Evolutionary conservation across 2,113 vertebrate genomes (phyloP), one percentile per base, ranked within the genome.

Genomic region (Corythornis madagascariensis): DNA sequence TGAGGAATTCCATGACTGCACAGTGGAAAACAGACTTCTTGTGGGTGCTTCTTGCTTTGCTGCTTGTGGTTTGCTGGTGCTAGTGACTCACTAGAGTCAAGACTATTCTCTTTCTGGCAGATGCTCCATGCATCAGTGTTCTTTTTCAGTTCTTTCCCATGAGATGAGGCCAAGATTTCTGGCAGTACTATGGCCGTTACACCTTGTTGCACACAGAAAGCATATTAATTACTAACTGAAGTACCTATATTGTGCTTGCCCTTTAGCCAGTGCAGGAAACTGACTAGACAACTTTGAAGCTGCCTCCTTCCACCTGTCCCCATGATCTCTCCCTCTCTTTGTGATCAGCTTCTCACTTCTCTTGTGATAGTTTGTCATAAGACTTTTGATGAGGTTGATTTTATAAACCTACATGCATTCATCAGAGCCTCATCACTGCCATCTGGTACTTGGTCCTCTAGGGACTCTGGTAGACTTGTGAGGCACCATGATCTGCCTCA

Each of bases 401-500:
- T 88, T 73, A 87, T 24, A 76, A 64, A 70, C 18, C 38, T 59
- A 26, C 1, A 0, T 42, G 45, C 18, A 60, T 52, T 61, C 5
- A 0, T 69, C 35, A 72, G 81, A 69, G 29, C n/a, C 63, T 72
- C 57, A 69, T 84, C 59, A 11, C 33, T 91, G 82, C 74, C 89
- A 89, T 86, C 86, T 88, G 93, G 65, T 66, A 59, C 45, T 69
- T 57, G 6, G 13, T 79, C 55, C 91, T 84, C 74, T 50, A 69
- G 78, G 82, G 84, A 73, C 42, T 91, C 70, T n/a, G 45, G 43
- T n/a, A 25, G 77, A 31, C 81, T 75, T 87, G 74, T 79, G 84
- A 72, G 71, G 63, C 42, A 92, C 74, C 55, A 69, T 40, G 66
- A 89, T 88, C 83, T 90, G 87, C 43, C 83, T 90, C 80, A 75